phyloP scores from a whole-genome alignment of 1,140 invertebrate species.

The Grapholita molesta region DNA sequence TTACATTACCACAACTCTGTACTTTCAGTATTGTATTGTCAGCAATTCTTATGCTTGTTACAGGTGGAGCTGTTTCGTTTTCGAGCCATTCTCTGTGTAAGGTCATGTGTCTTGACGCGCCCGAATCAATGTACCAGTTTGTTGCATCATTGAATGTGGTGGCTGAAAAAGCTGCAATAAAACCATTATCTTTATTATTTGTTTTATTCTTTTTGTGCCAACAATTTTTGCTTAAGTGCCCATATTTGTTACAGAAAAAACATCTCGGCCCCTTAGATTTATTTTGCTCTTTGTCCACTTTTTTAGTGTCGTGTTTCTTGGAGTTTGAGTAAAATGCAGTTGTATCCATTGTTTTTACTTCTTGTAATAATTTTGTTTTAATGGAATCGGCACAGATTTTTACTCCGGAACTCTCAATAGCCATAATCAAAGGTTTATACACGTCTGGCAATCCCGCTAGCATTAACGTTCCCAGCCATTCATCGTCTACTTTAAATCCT shows the following conservation, averaged over 20 bases:
- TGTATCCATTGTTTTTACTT: constrained; percentile 39
- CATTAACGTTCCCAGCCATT: constrained; percentile 28
- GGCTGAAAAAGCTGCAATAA: constrained; percentile 35
- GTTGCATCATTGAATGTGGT: constrained; percentile 17
- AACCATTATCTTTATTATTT: constrained; percentile 26
- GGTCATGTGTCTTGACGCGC: constrained; percentile 37
- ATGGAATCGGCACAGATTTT: constrained; percentile 41
- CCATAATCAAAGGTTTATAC: constrained; percentile 47
- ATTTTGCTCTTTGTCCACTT: constrained; percentile 21
- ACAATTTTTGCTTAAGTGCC: constrained; percentile 38
- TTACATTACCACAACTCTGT: constrained; percentile 29
- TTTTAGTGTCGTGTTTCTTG: constrained; percentile 22
- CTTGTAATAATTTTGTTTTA: constrained; percentile 49
- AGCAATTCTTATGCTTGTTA: constrained; percentile 30
- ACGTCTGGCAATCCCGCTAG: constrained; percentile 32
- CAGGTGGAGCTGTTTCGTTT: constrained; percentile 22
- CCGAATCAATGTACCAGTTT: constrained; percentile 34
- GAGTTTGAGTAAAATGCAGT: constrained; percentile 32
- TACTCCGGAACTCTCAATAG: constrained; percentile 44
- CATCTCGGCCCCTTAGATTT: constrained; percentile 26
- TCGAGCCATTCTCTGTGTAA: constrained; percentile 29
- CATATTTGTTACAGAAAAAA: constrained; percentile 40
- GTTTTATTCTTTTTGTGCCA: constrained; percentile 30
- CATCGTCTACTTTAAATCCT: constrained; percentile 24
- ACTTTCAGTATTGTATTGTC: constrained; percentile 29